These are phyloP conservation scores for Oncorhynchus nerka DNA, from an alignment of 2,113 vertebrate genomes.

Conservation along the genomic window DNA sequence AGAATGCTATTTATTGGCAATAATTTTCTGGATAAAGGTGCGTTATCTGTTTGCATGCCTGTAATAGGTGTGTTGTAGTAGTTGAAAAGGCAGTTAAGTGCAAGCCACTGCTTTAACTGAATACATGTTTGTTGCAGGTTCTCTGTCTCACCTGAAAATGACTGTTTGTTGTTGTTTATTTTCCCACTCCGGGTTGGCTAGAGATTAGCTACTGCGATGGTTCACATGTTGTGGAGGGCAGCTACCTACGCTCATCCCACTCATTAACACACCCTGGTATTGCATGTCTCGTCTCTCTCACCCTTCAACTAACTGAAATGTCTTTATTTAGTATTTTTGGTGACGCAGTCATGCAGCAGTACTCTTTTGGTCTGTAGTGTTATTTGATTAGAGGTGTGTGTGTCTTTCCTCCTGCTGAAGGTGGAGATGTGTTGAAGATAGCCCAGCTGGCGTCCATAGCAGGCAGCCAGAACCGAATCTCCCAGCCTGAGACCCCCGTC, in stretches of 20 bases:
- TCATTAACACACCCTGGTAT: constrained; percentile 73
- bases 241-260: constrained; percentile 45
- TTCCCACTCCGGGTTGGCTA: constrained; percentile 32
- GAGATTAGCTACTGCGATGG: constrained; percentile 36
- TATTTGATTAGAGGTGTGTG: constrained; percentile 4
- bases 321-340: neutral
- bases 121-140: constrained; percentile 45
- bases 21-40: neutral
- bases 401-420: constrained; percentile 63
- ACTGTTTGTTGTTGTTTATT: neutral
- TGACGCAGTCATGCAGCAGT: neutral
- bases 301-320: constrained; percentile 74
- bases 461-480: constrained; percentile 81
- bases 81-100: constrained; percentile 33
- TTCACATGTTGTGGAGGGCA: constrained; percentile 45
- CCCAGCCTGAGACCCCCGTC: constrained; percentile 88
- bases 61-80: neutral
- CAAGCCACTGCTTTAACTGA: constrained; percentile 16
- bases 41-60: neutral
- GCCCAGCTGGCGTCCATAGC: constrained; percentile 84
- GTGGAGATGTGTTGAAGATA: constrained; percentile 88
- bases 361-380: neutral
- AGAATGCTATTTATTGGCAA: neutral
- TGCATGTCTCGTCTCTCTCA: constrained; percentile 77
- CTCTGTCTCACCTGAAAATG: constrained; percentile 46